Conservation (phyloP, 2,888 invertebrate genomes). For the Pseudococcus viburni region DNA sequence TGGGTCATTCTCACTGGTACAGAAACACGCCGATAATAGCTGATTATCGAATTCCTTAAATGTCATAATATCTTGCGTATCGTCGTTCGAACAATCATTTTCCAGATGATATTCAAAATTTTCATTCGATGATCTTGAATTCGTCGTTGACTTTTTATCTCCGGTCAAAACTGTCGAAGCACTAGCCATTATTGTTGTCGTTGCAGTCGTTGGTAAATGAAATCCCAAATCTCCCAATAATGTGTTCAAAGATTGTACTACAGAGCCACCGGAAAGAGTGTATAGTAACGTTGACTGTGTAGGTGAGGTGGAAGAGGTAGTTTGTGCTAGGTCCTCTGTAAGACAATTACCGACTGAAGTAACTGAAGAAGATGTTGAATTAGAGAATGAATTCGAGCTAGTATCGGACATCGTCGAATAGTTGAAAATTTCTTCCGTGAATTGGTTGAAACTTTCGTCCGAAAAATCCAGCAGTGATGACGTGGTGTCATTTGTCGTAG, state of each 20-base stretch:
- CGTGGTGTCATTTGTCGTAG: not conserved
- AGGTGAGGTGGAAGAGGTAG: not conserved
- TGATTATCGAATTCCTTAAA: slow-evolving; percentile 61
- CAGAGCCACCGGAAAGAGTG: not conserved
- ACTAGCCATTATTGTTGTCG: not conserved
- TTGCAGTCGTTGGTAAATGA: slow-evolving; percentile 15
- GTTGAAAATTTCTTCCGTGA: slow-evolving; percentile 62
- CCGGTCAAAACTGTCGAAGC: not conserved
- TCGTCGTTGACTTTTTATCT: not conserved
- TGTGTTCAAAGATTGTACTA: not conserved
- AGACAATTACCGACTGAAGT: not conserved
- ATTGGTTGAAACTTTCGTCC: slow-evolving; percentile 58
- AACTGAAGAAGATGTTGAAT: slow-evolving; percentile 37
- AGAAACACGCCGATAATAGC: slow-evolving; percentile 61
- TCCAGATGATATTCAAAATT: slow-evolving; percentile 39
- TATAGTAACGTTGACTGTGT: not conserved
- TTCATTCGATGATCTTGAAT: not conserved
- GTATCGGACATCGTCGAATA: slow-evolving; percentile 27
- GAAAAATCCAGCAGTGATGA: slow-evolving; percentile 39
- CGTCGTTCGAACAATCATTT: slow-evolving; percentile 41
- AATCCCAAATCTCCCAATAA: slow-evolving; percentile 19
- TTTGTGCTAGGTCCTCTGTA: not conserved
- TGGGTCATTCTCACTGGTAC: slow-evolving; percentile 39
- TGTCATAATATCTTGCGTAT: slow-evolving; percentile 38
- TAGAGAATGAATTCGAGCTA: slow-evolving; percentile 16